Percentiles rank a stretch among this genome's conserved stretches.
phyloP scores from a whole-genome alignment of 1,140 invertebrate species.

The Bombus vancouverensis region DNA sequence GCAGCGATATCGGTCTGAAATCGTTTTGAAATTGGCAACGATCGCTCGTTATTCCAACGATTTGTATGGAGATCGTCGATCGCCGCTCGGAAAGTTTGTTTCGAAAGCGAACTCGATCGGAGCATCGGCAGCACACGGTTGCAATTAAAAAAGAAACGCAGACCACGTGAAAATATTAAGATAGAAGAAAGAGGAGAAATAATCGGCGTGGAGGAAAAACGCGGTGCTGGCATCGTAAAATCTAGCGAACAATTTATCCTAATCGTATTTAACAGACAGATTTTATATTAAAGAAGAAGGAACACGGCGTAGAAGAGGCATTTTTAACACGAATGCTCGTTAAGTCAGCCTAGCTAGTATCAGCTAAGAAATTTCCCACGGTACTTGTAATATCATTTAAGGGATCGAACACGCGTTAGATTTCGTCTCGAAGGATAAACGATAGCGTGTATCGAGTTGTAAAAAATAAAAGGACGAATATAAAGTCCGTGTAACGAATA shows the following conservation, averaged over 20 bases:
- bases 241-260: background rate
- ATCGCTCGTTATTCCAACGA: background rate
- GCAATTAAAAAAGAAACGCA: background rate
- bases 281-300: conserved; percentile 34
- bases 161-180: background rate
- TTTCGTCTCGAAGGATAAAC: background rate
- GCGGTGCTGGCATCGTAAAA: background rate
- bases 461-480: background rate
- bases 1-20: background rate
- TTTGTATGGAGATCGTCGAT: background rate
- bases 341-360: conserved; percentile 25
- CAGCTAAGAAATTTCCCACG: conserved; percentile 19
- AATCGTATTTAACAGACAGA: background rate
- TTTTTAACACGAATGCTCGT: conserved; percentile 47
- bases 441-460: background rate
- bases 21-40: background rate
- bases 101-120: background rate
- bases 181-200: no score
- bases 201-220: no score
- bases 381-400: conserved; percentile 22
- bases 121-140: background rate
- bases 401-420: background rate
- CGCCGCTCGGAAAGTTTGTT: background rate
- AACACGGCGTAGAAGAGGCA: background rate
- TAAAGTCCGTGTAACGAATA: conserved; percentile 38